Evolutionary conservation across 2,888 invertebrate genomes (phyloP), one percentile per base, ranked within the genome.

Genomic region (Tholera decimalis): DNA sequence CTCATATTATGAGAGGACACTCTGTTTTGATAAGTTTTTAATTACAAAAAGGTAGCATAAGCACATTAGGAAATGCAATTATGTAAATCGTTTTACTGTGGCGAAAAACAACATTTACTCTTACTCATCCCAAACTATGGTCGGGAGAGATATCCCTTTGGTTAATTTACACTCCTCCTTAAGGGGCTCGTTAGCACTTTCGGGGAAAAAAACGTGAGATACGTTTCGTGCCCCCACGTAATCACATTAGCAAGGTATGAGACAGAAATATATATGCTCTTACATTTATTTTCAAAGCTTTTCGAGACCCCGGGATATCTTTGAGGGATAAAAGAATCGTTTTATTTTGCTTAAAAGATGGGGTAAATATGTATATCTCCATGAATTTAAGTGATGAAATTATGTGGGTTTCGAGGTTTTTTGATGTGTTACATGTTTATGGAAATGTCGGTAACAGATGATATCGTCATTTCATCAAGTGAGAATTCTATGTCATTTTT

Each of bases 121-220:
- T 78, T 55, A 56, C 65, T 65, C 64, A 65, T 64, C 35, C 7
- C 59, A 41, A 60, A 75, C 78, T 74, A 78, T 73, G 30, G 30
- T 11, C n/a, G 67, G 64, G 37, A 75, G 63, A 77, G 46, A 79
- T 77, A 77, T 73, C 61, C 73, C 66, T 79, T 73, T 79, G 75
- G 71, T 84, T 88, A 85, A 88, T 88, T 85, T 79, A 80, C 76
- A 77, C 71, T 80, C 71, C 77, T 74, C 78, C 82, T 83, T 83
- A 79, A 75, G 83, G 79, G 82, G 81, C 81, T 88, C 86, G 86
- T 88, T 88, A 87, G 84, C 84, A 85, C 86, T 83, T 87, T 84
- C 68, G 78, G 80, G 73, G 79, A 83, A 87, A 83, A 87, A 86
- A 86, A 87, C 28, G 85, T 74, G 64, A 77, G 76, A 84, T 79